phyloP scores from a whole-genome alignment of 1,140 invertebrate species.

The Glossosoma conforme region DNA sequence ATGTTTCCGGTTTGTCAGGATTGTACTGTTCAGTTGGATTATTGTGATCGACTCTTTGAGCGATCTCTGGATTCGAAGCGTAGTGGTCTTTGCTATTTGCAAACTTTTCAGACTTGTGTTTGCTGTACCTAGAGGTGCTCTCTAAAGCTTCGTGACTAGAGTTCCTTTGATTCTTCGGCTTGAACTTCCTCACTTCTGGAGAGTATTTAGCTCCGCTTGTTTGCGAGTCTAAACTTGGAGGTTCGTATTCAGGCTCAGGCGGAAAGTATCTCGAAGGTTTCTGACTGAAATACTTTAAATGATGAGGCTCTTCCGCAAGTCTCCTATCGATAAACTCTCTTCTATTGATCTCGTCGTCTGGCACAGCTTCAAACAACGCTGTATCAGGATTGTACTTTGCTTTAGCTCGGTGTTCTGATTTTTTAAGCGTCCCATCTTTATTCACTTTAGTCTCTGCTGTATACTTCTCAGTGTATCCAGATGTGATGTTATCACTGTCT shows the following conservation, averaged over 20 bases:
- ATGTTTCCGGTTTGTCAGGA: slow-evolving; percentile 45
- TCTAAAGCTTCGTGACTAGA: slow-evolving; percentile 50
- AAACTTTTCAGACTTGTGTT: slow-evolving; percentile 43
- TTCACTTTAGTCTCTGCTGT: slow-evolving; percentile 38
- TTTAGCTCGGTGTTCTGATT: slow-evolving; percentile 14
- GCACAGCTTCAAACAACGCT: slow-evolving; percentile 36
- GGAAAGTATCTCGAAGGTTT: slow-evolving; percentile 39
- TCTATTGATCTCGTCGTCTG: slow-evolving; percentile 53
- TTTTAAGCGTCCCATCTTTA: slow-evolving; percentile 23
- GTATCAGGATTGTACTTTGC: slow-evolving; percentile 27
- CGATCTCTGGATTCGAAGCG: slow-evolving; percentile 54
- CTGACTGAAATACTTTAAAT: slow-evolving; percentile 23
- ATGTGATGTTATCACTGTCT: slow-evolving; percentile 35
- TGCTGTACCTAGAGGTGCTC: slow-evolving; percentile 42
- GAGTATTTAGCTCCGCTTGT: slow-evolving; percentile 53
- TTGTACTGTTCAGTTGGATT: slow-evolving; percentile 40
- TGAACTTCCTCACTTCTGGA: slow-evolving; percentile 52
- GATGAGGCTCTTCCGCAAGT: slow-evolving; percentile 32
- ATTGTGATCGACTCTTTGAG: slow-evolving; percentile 35
- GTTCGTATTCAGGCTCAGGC: slow-evolving; percentile 56
- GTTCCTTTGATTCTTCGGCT: slow-evolving; percentile 38
- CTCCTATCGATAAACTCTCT: slow-evolving; percentile 47
- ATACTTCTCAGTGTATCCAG: slow-evolving; percentile 42
- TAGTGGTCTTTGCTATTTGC: slow-evolving; percentile 50
- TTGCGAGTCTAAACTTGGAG: slow-evolving; percentile 59